These are phyloP conservation scores for Stenopsyche tienmushanensis DNA, from an alignment of 1,140 invertebrate species.

Conservation along the genomic window DNA sequence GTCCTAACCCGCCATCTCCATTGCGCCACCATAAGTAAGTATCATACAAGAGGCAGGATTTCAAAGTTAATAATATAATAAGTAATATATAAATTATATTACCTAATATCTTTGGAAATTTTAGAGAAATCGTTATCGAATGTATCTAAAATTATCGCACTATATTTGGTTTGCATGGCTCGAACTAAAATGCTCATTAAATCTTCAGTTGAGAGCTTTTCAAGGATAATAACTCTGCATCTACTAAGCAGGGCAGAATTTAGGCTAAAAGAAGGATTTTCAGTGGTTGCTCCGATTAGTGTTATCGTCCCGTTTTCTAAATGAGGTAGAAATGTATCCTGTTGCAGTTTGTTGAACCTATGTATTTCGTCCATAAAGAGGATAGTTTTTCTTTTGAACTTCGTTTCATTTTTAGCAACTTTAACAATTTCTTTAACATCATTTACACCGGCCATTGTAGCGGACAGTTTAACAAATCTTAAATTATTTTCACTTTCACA, in stretches of 20 bases:
- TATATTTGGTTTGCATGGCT: slow-evolving; percentile 53
- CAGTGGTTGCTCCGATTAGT: slow-evolving; percentile 83
- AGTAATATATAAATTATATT: neutral
- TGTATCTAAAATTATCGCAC: slow-evolving; percentile 43
- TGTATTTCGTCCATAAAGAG: slow-evolving; percentile 90
- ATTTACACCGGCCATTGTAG: slow-evolving; percentile 72
- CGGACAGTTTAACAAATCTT: slow-evolving; percentile 74
- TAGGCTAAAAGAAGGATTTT: slow-evolving; percentile 84
- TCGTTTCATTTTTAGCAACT: slow-evolving; percentile 71
- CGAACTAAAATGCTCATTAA: slow-evolving; percentile 64
- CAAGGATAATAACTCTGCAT: slow-evolving; percentile 72
- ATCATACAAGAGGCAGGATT: too few species aligned
- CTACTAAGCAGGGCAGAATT: slow-evolving; percentile 79
- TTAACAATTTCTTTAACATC: slow-evolving; percentile 76
- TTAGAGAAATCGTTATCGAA: neutral
- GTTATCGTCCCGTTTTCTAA: slow-evolving; percentile 81
- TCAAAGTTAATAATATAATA: too few species aligned
- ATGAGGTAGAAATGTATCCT: slow-evolving; percentile 78
- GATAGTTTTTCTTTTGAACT: slow-evolving; percentile 71
- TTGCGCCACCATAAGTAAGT: too few species aligned
- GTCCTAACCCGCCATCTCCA: too few species aligned
- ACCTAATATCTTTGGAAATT: neutral
- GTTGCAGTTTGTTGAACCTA: slow-evolving; percentile 81
- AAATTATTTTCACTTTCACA: slow-evolving; percentile 61
- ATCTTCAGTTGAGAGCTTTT: slow-evolving; percentile 65